Conservation (phyloP, 2,797 vertebrate genomes). For the Schizothorax lantsangensis region DNA sequence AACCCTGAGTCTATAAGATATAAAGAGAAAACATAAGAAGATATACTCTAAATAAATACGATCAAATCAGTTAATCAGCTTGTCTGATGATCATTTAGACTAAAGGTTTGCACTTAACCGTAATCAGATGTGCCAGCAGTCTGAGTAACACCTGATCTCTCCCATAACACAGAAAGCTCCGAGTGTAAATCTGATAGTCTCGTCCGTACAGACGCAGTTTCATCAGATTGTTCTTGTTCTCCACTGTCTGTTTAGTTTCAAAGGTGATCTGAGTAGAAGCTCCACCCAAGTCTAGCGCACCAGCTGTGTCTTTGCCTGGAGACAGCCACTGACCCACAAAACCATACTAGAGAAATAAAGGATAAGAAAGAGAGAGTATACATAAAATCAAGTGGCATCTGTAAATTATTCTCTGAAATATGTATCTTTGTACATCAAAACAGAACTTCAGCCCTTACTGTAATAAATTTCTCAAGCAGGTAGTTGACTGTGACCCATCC, state of each 20-base stretch:
- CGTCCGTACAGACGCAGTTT: conserved; percentile 75
- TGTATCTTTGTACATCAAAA: neutral
- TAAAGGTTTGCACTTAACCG: conserved; percentile 47
- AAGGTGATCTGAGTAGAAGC: conserved; percentile 84
- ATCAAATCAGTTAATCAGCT: neutral
- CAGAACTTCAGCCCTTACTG: conserved; percentile 70
- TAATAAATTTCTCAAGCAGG: conserved; percentile 72
- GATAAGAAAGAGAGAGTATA: neutral
- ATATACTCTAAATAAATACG: neutral
- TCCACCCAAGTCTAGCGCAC: conserved; percentile 82
- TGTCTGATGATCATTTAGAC: neutral
- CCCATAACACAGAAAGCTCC: conserved; percentile 84
- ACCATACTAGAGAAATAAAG: neutral
- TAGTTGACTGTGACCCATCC: conserved; percentile 87
- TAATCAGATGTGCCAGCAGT: conserved; percentile 60
- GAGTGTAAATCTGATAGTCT: conserved; percentile 78
- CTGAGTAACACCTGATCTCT: conserved; percentile 70
- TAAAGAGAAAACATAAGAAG: conserved; percentile 26
- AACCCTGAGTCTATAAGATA: conserved; percentile 57
- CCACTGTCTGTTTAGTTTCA: conserved; percentile 64
- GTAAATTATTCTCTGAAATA: neutral
- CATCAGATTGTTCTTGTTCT: conserved; percentile 66
- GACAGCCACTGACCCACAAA: conserved; percentile 75
- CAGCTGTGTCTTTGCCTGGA: conserved; percentile 69
- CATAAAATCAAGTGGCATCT: neutral